These are phyloP conservation scores for Heliornis fulica DNA, from an alignment of 2,113 vertebrate species.

Conservation along the genomic window DNA sequence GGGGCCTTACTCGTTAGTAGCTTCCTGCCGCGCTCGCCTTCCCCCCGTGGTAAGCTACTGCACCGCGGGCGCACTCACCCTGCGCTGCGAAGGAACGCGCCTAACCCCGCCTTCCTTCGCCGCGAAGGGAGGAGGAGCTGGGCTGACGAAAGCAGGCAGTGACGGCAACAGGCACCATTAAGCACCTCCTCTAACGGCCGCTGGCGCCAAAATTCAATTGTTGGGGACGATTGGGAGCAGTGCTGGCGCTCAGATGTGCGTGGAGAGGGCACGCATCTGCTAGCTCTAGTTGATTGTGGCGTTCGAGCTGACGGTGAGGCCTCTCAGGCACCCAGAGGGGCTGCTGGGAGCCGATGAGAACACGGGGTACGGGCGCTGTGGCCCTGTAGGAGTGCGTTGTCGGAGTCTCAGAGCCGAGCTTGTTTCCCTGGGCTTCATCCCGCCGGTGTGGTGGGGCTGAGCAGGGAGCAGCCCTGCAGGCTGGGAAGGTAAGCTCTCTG, in stretches of 20 bases:
- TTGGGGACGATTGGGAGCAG: rapidly evolving
- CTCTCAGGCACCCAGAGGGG: rapidly evolving
- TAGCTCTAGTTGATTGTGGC: too few species aligned
- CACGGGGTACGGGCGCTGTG: rapidly evolving
- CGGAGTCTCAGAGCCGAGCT: too few species aligned
- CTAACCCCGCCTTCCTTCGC: rapidly evolving
- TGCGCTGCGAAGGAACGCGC: rapidly evolving
- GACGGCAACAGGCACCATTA: rapidly evolving
- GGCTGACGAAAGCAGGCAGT: not conserved
- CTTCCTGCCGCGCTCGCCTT: not conserved
- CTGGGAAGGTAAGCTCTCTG: rapidly evolving
- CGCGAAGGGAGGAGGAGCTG: too few species aligned
- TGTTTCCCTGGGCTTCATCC: not conserved
- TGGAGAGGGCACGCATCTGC: rapidly evolving
- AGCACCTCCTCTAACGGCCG: not conserved
- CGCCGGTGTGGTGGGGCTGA: not conserved
- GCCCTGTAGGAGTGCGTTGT: too few species aligned
- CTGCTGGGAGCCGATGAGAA: not conserved
- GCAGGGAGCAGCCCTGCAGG: not conserved
- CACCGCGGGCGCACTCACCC: rapidly evolving
- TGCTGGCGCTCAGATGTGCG: rapidly evolving
- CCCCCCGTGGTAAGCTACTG: rapidly evolving
- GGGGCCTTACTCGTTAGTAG: not conserved
- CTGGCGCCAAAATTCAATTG: not conserved
- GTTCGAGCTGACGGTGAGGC: too few species aligned